Conservation (phyloP, 2,113 vertebrate species). For the Oreochromis niloticus region DNA sequence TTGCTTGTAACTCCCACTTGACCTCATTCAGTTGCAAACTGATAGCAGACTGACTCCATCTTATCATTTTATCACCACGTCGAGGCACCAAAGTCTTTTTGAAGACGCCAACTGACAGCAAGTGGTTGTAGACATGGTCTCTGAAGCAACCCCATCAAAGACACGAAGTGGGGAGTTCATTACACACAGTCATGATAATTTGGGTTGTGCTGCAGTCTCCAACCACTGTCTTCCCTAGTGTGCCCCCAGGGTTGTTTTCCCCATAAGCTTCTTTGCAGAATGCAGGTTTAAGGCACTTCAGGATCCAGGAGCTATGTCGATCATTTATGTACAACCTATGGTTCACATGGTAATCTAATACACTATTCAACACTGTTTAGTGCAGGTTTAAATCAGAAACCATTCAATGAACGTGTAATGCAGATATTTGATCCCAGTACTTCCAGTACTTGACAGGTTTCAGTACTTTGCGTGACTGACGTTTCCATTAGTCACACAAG, state of each 20-base stretch:
- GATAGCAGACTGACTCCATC: neutral
- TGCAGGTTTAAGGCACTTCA: neutral
- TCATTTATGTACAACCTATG: neutral
- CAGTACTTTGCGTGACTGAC: neutral
- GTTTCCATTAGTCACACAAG: neutral
- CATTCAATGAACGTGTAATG: neutral
- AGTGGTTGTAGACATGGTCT: neutral
- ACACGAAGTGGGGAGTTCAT: neutral
- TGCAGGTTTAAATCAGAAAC: neutral
- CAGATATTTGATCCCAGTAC: neutral
- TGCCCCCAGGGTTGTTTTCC: neutral
- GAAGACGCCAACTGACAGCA: neutral
- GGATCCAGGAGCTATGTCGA: neutral
- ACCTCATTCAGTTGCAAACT: neutral
- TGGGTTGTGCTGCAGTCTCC: neutral
- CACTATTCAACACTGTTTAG: neutral
- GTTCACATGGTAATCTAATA: neutral
- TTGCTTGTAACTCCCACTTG: neutral
- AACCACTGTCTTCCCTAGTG: neutral
- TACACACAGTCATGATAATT: neutral
- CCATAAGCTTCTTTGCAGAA: neutral
- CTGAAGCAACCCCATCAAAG: neutral
- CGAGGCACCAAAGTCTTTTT: neutral
- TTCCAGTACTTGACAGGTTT: neutral
- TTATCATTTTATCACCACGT: neutral